Base-by-base conservation (phyloP, 2,113 vertebrate species). In the Amblyornis subalaris region DNA sequence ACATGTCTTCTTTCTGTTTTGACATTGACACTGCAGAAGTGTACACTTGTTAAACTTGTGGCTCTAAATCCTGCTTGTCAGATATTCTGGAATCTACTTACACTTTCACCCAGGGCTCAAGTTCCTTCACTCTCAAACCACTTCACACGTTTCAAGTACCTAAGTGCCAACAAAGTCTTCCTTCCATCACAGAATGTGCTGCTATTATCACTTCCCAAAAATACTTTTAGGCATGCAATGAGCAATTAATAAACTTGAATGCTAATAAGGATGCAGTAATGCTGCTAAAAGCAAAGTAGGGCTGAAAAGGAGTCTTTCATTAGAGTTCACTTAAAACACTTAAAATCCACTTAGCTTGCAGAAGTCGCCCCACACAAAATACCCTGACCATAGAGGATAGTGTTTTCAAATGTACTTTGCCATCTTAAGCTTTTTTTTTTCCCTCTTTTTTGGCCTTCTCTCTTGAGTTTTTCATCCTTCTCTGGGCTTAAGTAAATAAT, bases 131-230 rank as follows among this genome's bases (percentile, higher is more conserved):
- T 97, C 95, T 95, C 81, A 93, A 97, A 94, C 76, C 96, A 96
- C 91, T 97, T 97, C 96, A 94, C 96, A 95, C 93, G 38, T 97
- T 95, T 97, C 89, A 97, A 96, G 90, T 96, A 87, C 93, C 89
- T 96, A 90, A 96, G 97, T 96, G 93, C 93, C 96, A 94, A 70
- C 50, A 92, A 91, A 96, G 75, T 78, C 67, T 85, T 95, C 88
- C 67, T 93, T 96, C 81, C 65, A 36, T 95, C 93, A 90, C 55
- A 69, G 65, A 72, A 15, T 35, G 66, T 71, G 93, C 62, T 89
- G 61, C 81, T 91, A 38, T 95, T 90, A 81, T 42, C 86, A 84
- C 82, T 95, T 72, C 92, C 67, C 71, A 85, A 79, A 95, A 97
- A 90, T 92, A 77, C 79, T 91, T 96, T 92, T 51, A 72, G 62